Evolutionary conservation across 1,140 invertebrate species (phyloP), one percentile per base, ranked within the genome.

Genomic region (Stegodyphus dumicola): DNA sequence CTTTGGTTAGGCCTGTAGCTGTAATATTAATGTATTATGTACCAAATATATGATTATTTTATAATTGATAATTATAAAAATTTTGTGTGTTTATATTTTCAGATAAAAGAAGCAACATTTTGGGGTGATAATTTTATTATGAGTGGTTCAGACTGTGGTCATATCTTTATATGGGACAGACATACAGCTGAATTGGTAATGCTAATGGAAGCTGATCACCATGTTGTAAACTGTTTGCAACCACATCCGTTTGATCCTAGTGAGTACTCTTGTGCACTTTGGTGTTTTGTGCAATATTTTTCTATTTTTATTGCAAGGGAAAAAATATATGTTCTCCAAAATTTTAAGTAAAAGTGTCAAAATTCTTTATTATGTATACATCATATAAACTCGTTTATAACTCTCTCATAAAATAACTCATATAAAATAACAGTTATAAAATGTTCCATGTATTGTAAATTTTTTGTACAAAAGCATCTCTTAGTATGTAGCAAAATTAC

Each of bases 131-230:
- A 99, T 90, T 99, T 94, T 90, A 92, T 99, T 17, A 92, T 98
- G 60, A 98, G 96, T 85, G 97, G 97, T 4, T 98, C 96, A 48
- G 97, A 99, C 90, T 98, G 97, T 92, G 95, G 96, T n/a, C 93
- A 98, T 91, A 94, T 99, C 17, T 99, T 95, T 90, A 94, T 98
- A 64, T 99, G 97, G 97, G 96, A 99, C 87, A 96, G 95, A 90
- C 92, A 96, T 86, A 95, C 94, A 0, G 95, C 97, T 87, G 91
- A 93, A 87, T 89, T 95, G 33, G 93, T 94, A n/a, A 96, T 95
- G 93, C 90, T 96, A 0, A 90, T 97, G 52, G 93, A 96, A 89
- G 96, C 94, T 6, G 96, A 97, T 91, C 95, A 96, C 91, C 92
- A 95, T 9, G 95, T 99, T 87, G 95, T 98, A 18, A 96, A 96